phyloP scores from a whole-genome alignment of 2,113 vertebrate genomes.

The Onychorhynchus coronatus region DNA sequence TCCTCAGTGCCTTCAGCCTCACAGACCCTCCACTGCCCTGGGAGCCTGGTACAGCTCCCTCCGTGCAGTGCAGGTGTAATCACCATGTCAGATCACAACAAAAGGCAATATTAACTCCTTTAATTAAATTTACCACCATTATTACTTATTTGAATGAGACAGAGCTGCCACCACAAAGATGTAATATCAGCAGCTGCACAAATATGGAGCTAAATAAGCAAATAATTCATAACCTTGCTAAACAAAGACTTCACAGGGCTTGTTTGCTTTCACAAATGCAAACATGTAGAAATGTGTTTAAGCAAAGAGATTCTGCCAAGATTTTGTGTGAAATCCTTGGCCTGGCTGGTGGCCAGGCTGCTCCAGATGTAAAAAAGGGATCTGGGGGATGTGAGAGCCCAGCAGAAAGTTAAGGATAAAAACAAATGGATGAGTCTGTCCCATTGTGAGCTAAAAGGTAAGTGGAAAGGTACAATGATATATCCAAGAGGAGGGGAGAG shows the following conservation, averaged over 20 bases:
- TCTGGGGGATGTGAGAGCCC: background rate
- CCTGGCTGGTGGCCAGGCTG: background rate
- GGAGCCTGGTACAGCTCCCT: background rate
- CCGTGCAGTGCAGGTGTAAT: background rate
- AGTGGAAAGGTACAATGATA: background rate
- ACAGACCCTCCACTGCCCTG: background rate
- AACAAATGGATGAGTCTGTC: accelerated
- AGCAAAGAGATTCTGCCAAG: background rate
- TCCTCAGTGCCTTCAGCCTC: background rate
- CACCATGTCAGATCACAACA: background rate
- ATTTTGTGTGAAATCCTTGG: background rate
- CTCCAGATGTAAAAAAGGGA: background rate
- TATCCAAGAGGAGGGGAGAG: background rate
- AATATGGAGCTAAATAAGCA: background rate
- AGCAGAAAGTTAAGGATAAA: background rate
- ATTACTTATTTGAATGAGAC: background rate
- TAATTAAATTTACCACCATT: background rate
- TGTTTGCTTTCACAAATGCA: background rate
- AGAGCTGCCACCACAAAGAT: accelerated
- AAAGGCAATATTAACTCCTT: background rate
- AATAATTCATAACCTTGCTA: background rate
- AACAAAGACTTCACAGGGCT: background rate
- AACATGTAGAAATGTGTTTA: background rate
- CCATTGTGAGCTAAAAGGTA: accelerated
- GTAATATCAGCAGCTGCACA: background rate